These are phyloP conservation scores for Eilema caniola DNA, from an alignment of 2,888 invertebrate species.

Conservation along the genomic window DNA sequence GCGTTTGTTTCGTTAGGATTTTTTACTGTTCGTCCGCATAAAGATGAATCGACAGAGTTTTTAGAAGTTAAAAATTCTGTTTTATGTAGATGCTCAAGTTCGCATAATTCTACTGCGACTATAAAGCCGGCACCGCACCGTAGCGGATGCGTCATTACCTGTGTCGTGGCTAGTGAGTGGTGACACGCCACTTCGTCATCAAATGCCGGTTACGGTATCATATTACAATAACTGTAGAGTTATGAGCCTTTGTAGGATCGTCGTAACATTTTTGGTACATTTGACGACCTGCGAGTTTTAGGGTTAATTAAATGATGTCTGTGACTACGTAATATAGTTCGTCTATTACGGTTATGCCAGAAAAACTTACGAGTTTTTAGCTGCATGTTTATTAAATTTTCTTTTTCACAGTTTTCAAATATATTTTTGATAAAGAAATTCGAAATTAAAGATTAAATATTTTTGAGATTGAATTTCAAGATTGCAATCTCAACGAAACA, in stretches of 20 bases:
- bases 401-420: no score
- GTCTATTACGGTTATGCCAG: neutral
- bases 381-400: no score
- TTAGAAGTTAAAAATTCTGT: conserved; percentile 23
- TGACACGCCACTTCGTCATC: conserved; percentile 19
- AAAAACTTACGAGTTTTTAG: neutral
- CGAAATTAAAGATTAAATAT: no score
- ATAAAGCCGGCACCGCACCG: conserved; percentile 2
- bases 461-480: no score
- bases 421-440: no score
- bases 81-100: conserved; percentile 31
- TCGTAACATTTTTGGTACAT: neutral
- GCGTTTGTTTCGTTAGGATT: conserved; percentile 18
- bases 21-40: conserved; percentile 26
- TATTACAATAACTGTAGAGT: conserved; percentile 17
- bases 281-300: conserved; percentile 13
- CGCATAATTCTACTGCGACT: conserved; percentile 8
- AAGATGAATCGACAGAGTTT: conserved; percentile 29
- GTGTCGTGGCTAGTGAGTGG: neutral
- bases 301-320: neutral
- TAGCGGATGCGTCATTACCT: neutral
- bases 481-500: no score
- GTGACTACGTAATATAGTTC: neutral
- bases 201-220: conserved; percentile 12
- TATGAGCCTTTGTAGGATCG: conserved; percentile 7